Conservation (phyloP, 2,888 invertebrate genomes). For the Balanococcus diminutus region DNA sequence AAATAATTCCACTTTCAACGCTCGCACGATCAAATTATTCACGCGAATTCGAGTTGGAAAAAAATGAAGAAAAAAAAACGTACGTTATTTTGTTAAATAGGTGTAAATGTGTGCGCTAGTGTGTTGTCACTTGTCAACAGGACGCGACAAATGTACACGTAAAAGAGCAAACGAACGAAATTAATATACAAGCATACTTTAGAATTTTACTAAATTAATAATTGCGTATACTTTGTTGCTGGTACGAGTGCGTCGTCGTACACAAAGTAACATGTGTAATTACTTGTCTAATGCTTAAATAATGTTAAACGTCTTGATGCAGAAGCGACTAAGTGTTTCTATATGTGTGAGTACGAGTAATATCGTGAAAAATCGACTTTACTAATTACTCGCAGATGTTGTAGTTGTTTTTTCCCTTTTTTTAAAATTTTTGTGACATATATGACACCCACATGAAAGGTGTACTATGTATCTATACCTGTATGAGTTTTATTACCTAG, state of each 20-base stretch:
- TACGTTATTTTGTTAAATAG: background rate
- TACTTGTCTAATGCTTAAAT: slow-evolving; percentile 29
- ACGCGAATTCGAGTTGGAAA: background rate
- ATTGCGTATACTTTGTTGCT: slow-evolving; percentile 19
- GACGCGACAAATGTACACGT: slow-evolving; percentile 11
- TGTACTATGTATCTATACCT: background rate
- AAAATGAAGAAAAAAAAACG: background rate
- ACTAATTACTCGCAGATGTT: slow-evolving; percentile 7
- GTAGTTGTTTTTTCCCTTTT: background rate
- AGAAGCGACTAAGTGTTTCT: background rate
- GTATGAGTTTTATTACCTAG: background rate
- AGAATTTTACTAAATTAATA: slow-evolving; percentile 21
- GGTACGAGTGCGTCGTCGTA: slow-evolving; percentile 21
- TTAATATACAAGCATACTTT: slow-evolving; percentile 19
- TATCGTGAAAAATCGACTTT: slow-evolving; percentile 15
- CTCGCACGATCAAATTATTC: background rate
- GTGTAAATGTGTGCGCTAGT: background rate
- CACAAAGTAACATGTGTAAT: slow-evolving; percentile 9
- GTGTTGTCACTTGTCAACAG: background rate
- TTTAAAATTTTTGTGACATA: background rate
- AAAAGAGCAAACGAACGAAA: slow-evolving; percentile 13
- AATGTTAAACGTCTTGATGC: slow-evolving; percentile 35
- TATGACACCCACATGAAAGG: background rate
- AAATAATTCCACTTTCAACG: background rate
- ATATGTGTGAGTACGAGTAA: background rate